Conservation (phyloP, 1,140 invertebrate genomes). For the Musca vetustissima region DNA sequence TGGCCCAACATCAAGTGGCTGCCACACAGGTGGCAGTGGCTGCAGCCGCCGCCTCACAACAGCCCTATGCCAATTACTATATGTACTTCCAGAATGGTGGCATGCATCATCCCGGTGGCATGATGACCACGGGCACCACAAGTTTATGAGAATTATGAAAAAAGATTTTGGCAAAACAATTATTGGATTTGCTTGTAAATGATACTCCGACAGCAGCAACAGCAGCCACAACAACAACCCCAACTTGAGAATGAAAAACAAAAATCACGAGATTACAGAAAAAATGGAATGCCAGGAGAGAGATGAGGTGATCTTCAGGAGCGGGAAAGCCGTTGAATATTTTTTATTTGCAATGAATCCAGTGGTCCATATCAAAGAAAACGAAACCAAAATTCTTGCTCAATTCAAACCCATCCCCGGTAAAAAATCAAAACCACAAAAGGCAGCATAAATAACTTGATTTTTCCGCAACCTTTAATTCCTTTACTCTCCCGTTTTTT, state of each 20-base stretch:
- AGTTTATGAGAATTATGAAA: constrained; percentile 45
- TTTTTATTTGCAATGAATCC: too few species aligned
- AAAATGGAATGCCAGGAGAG: neutral
- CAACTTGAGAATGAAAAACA: neutral
- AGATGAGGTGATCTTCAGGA: too few species aligned
- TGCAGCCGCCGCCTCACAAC: constrained; percentile 55
- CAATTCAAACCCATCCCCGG: too few species aligned
- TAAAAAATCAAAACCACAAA: too few species aligned
- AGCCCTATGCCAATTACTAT: constrained; percentile 70
- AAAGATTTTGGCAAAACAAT: neutral
- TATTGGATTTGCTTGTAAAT: too few species aligned
- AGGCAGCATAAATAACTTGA: too few species aligned
- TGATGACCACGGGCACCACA: constrained; percentile 52
- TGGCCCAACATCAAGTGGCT: constrained; percentile 40
- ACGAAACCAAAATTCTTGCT: too few species aligned
- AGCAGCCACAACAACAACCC: neutral
- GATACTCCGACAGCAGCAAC: too few species aligned
- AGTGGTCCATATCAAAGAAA: too few species aligned
- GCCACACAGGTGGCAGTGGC: constrained; percentile 49
- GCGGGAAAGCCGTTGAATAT: too few species aligned
- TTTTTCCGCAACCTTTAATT: too few species aligned
- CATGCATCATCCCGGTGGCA: constrained; percentile 53
- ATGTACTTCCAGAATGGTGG: constrained; percentile 64
- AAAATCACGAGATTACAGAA: neutral
- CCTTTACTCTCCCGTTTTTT: too few species aligned